Evolutionary conservation across 2,888 invertebrate genomes (phyloP), one percentile per base, ranked within the genome.

Genomic region (Lacanobia wlatinum): DNA sequence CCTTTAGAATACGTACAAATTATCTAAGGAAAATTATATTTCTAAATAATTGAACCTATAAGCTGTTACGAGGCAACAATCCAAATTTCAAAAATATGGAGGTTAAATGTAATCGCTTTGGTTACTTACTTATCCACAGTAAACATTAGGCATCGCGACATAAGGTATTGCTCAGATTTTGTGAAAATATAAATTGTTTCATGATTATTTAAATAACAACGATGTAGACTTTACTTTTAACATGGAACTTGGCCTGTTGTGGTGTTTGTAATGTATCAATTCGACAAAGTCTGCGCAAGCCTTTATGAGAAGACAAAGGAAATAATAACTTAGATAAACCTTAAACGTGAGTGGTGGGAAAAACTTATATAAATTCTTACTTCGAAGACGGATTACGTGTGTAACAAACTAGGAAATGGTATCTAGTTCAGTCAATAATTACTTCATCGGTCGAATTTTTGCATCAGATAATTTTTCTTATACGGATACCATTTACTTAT

Each of bases 21-120:
- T 87, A 90, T 85, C 89, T 89, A 89, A 88, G 80, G 90, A 80
- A 90, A 91, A 89, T 87, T 85, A 88, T 87, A 88, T 87, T 85
- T 88, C 87, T 88, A 89, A 89, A 86, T 88, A 86, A 85, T 84
- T 86, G 84, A 89, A 84, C 81, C 87, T 87, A 83, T 73, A 87
- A 87, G 85, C 85, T 84, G 76, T 81, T 87, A 86, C 82, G 55
- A 80, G 71, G 73, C 84, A 87, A 87, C 82, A 84, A 86, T 83
- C 80, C 86, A 87, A 90, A 87, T 88, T 88, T 86, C 69, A 86
- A 87, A 88, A 90, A 90, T 89, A 93, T 92, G 92, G 92, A 93
- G 89, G 88, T 91, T 90, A 91, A 91, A 87, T 90, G 87, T 91
- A 89, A 89, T 87, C 88, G 89, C 93, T 94, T 94, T 94, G 93